A percentile compares a stretch with the other conserved stretches of the same genome.
Evolutionary conservation across 2,888 invertebrate species (phyloP).

Genomic region (Danaus chrysippus): DNA sequence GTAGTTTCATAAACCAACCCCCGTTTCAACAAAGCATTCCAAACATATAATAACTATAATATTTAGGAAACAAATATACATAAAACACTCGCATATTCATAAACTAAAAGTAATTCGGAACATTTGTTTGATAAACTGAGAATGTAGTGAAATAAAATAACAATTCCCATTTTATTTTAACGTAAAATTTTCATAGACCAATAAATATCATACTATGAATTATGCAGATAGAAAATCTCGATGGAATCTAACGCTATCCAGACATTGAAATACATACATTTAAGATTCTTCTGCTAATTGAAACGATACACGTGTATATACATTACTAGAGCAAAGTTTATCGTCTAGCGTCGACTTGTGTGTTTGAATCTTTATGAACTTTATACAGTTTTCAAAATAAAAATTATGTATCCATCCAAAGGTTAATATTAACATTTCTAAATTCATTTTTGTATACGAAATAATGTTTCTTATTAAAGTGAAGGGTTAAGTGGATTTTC

Average conservation of each 20-base stretch:
- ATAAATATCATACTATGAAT: slow-evolving; percentile 11
- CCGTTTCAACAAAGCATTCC: slow-evolving; percentile 13
- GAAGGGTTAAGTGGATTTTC: too few species aligned
- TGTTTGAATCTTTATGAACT: background rate
- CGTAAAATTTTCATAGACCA: too few species aligned
- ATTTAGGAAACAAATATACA: background rate
- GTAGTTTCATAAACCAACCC: slow-evolving; percentile 19
- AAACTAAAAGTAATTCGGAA: too few species aligned
- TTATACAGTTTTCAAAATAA: background rate
- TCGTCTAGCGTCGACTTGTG: background rate
- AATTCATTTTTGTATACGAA: too few species aligned
- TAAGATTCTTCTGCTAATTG: slow-evolving; percentile 48
- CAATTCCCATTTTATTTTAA: too few species aligned
- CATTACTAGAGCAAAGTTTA: background rate
- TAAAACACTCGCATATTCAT: too few species aligned
- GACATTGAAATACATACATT: slow-evolving; percentile 21
- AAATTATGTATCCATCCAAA: background rate
- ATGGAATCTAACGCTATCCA: slow-evolving; percentile 16
- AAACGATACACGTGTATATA: slow-evolving; percentile 48
- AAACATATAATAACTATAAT: background rate
- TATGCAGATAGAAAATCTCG: slow-evolving; percentile 18
- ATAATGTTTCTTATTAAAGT: too few species aligned
- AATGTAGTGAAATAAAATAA: too few species aligned
- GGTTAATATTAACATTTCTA: too few species aligned
- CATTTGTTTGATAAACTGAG: too few species aligned